Evolutionary conservation across 1,140 invertebrate genomes (phyloP).

Genomic region (Phymastichus coffea): DNA sequence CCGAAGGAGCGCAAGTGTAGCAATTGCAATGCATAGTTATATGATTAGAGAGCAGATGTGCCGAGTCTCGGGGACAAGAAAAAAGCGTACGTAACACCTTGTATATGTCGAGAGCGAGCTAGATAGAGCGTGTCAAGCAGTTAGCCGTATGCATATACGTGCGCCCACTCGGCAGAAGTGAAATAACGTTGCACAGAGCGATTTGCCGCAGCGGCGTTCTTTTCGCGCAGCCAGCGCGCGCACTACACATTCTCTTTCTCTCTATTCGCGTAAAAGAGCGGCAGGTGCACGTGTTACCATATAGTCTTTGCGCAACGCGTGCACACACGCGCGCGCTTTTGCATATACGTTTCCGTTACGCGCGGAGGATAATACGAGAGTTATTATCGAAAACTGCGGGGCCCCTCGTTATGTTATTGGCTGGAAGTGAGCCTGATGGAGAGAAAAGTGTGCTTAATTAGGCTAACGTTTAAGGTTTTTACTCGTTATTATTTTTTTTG

Average conservation of each 20-base stretch:
- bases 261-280: too few species aligned
- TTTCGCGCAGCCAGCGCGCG: too few species aligned
- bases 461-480: neutral
- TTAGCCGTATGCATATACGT: too few species aligned
- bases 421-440: neutral
- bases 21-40: too few species aligned
- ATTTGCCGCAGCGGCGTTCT: constrained; percentile 5
- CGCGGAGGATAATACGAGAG: neutral
- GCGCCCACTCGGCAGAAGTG: too few species aligned
- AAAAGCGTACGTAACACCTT: constrained; percentile 18
- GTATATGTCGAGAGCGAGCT: neutral
- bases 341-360: neutral
- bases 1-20: too few species aligned
- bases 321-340: too few species aligned
- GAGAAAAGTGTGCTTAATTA: neutral
- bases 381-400: neutral
- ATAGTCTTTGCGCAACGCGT: neutral
- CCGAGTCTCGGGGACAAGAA: constrained; percentile 3
- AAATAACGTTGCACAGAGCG: constrained; percentile 25
- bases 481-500: neutral
- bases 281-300: neutral
- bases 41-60: constrained; percentile 26
- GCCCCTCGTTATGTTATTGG: neutral
- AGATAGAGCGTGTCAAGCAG: neutral
- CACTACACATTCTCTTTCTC: too few species aligned